Conservation (phyloP, 2,113 vertebrate genomes). For the Neopipo cinnamomea region DNA sequence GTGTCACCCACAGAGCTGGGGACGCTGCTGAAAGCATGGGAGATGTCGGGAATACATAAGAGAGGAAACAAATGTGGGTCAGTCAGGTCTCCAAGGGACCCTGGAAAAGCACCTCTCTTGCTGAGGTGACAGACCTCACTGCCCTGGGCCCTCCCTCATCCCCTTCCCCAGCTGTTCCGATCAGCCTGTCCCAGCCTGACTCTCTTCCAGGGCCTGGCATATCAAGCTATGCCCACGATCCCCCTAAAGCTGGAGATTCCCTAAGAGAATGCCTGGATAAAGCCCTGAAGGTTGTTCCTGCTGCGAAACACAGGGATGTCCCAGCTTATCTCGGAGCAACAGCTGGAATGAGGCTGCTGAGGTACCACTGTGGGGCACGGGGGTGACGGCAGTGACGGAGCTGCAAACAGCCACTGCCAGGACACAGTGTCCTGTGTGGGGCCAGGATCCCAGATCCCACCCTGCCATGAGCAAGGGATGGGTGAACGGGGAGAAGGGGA, state of each 20-base stretch:
- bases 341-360: conserved; percentile 86
- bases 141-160: background rate
- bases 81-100: background rate
- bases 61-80: background rate
- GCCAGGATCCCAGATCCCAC: background rate
- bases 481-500: background rate
- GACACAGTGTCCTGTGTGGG: fast-evolving
- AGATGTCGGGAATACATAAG: background rate
- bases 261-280: conserved; percentile 74
- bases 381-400: background rate
- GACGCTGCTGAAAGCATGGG: background rate
- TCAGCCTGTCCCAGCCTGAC: background rate
- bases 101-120: background rate
- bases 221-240: conserved; percentile 59
- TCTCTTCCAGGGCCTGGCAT: conserved; percentile 68
- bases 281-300: conserved; percentile 74
- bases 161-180: background rate
- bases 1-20: background rate
- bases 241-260: conserved; percentile 45
- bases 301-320: conserved; percentile 66
- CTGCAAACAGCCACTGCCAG: background rate
- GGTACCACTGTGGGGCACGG: conserved; percentile 46
- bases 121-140: background rate
- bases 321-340: conserved; percentile 86
- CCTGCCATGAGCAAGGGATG: fast-evolving